A percentile compares a stretch with the other conserved stretches of the same genome.
phyloP scores from a whole-genome alignment of 2,797 vertebrate genomes.

The Cyclura pinguis region DNA sequence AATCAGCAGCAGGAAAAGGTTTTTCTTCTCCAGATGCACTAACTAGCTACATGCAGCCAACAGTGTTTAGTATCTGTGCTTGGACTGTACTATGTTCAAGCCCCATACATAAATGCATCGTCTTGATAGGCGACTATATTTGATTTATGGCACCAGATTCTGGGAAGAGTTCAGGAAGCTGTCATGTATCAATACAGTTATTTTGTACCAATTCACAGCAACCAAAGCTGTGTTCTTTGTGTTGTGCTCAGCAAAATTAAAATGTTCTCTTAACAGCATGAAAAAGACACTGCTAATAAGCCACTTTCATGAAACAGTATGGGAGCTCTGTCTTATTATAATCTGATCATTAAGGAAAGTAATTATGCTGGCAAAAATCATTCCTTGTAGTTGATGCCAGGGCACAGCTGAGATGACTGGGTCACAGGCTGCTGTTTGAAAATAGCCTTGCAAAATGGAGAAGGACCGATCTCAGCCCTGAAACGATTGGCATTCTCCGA shows the following conservation, averaged over 20 bases:
- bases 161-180: constrained; percentile 43
- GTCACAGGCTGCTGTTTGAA: neutral
- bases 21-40: constrained; percentile 23
- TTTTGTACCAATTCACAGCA: constrained; percentile 50
- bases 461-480: constrained; percentile 11
- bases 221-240: constrained; percentile 62
- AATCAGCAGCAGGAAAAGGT: neutral
- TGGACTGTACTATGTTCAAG: constrained; percentile 16
- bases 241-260: constrained; percentile 50
- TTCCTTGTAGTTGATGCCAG: constrained; percentile 23
- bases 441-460: constrained; percentile 15
- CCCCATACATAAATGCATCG: constrained; percentile 33
- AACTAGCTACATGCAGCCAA: neutral
- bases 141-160: constrained; percentile 44
- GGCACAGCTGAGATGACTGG: neutral
- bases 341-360: constrained; percentile 43
- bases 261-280: constrained; percentile 51
- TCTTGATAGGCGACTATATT: constrained; percentile 39
- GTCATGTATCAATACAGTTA: constrained; percentile 38
- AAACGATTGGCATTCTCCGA: constrained; percentile 19
- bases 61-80: neutral
- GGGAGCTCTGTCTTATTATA: constrained; percentile 43
- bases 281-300: constrained; percentile 37
- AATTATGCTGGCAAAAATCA: constrained; percentile 27
- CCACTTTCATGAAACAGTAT: constrained; percentile 52